These are phyloP conservation scores for Cybosia mesomella DNA, from an alignment of 2,888 invertebrate species.

Conservation along the genomic window DNA sequence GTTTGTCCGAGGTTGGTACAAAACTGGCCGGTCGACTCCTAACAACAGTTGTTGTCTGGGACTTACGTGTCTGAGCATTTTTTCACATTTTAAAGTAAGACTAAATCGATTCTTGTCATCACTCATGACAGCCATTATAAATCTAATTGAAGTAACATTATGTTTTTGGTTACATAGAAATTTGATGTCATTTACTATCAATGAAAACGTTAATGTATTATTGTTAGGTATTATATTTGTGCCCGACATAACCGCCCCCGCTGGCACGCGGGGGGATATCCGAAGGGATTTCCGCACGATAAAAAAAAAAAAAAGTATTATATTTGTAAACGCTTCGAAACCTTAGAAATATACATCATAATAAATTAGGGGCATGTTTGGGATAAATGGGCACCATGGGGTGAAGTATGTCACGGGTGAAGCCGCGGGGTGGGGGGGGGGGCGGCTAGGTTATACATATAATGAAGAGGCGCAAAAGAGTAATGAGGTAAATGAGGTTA, in stretches of 20 bases:
- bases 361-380: too few species aligned
- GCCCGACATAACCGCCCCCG: too few species aligned
- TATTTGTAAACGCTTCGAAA: not conserved
- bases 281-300: too few species aligned
- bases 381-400: too few species aligned
- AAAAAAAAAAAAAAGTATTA: too few species aligned
- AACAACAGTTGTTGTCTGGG: not conserved
- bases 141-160: not conserved
- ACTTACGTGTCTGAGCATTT: not conserved
- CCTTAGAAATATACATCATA: not conserved
- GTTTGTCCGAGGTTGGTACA: not conserved
- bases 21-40: not conserved
- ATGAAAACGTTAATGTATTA: not conserved
- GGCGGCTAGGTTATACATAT: too few species aligned
- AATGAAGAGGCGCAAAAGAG: not conserved
- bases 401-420: too few species aligned
- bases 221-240: not conserved
- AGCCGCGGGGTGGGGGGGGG: too few species aligned
- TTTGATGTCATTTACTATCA: not conserved
- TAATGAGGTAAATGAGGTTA: slow-evolving; percentile 3
- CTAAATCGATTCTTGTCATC: not conserved
- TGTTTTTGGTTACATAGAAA: not conserved
- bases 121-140: not conserved
- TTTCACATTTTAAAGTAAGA: not conserved
- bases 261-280: too few species aligned